These are phyloP conservation scores for Pteropus alecto DNA, from an alignment of 2,113 vertebrate genomes.

Conservation along the genomic window DNA sequence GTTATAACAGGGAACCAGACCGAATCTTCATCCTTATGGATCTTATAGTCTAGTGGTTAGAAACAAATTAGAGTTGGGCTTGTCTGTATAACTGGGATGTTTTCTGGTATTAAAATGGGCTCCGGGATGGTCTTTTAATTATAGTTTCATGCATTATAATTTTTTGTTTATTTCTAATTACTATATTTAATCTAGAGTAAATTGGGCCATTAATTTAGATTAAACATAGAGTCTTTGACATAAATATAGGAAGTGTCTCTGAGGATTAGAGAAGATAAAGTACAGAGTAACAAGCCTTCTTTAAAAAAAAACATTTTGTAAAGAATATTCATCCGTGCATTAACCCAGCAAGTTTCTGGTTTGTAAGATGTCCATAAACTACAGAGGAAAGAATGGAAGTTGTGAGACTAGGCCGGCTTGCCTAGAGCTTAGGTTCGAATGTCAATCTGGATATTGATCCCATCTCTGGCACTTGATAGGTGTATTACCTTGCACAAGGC, in stretches of 20 bases:
- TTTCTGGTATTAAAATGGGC: not conserved
- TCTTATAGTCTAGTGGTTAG: not conserved
- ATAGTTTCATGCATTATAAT: not conserved
- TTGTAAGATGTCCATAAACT: not conserved
- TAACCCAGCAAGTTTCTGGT: not conserved
- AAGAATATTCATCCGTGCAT: not conserved
- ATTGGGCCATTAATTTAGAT: not conserved
- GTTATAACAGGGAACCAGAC: not conserved
- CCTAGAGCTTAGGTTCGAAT: not conserved
- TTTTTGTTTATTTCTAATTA: not conserved
- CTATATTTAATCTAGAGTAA: conserved; percentile 27
- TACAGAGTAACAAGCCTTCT: not conserved
- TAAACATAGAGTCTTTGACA: not conserved
- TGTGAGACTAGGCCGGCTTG: not conserved
- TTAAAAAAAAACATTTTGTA: not conserved
- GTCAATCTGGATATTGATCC: not conserved
- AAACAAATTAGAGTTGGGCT: not conserved
- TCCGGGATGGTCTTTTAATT: not conserved
- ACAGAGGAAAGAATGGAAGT: not conserved
- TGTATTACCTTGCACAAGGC: not conserved
- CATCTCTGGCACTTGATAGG: not conserved
- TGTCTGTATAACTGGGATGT: not conserved
- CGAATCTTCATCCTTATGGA: not conserved
- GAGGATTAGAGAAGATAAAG: not conserved
- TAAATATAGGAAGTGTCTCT: not conserved